A percentile compares a stretch with the other conserved stretches of the same genome.
These are phyloP conservation scores for Caenorhabditis remanei DNA, from an alignment of 1,140 invertebrate genomes.

Conservation along the genomic window DNA sequence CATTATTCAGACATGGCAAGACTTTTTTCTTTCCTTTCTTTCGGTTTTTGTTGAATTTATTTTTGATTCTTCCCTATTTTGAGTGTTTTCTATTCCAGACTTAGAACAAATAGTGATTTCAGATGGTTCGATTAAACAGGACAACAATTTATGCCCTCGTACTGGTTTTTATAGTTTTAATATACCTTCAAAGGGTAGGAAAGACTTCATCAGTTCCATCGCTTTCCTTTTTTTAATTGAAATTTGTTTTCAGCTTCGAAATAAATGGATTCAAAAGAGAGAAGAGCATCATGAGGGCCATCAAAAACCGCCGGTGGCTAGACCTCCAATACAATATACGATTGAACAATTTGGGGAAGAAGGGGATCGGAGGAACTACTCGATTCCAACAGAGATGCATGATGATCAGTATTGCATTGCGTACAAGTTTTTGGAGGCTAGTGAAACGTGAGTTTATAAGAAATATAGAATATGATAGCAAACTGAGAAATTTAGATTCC, in stretches of 20 bases:
- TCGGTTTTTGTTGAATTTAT: neutral
- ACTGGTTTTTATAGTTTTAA: neutral
- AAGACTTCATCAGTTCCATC: neutral
- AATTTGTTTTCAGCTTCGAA: neutral
- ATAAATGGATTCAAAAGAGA: neutral
- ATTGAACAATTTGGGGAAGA: constrained; percentile 4
- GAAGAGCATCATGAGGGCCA: too few relatives aligned
- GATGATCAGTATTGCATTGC: constrained; percentile 3
- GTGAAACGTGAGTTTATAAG: neutral
- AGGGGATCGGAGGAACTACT: neutral
- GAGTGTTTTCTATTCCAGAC: neutral
- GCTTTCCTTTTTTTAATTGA: neutral
- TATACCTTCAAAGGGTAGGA: neutral
- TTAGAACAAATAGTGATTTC: neutral
- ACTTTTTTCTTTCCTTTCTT: neutral
- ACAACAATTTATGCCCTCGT: neutral
- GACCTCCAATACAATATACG: neutral
- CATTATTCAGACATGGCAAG: too few relatives aligned
- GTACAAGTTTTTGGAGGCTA: constrained; percentile 23
- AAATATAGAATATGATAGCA: too few relatives aligned
- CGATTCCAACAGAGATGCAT: constrained; percentile 8
- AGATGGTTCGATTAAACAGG: neutral
- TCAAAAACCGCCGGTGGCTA: neutral
- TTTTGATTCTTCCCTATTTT: neutral
- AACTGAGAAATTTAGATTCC: neutral